Evolutionary conservation across 2,888 invertebrate genomes (phyloP).

Genomic region (Teleogryllus oceanicus): DNA sequence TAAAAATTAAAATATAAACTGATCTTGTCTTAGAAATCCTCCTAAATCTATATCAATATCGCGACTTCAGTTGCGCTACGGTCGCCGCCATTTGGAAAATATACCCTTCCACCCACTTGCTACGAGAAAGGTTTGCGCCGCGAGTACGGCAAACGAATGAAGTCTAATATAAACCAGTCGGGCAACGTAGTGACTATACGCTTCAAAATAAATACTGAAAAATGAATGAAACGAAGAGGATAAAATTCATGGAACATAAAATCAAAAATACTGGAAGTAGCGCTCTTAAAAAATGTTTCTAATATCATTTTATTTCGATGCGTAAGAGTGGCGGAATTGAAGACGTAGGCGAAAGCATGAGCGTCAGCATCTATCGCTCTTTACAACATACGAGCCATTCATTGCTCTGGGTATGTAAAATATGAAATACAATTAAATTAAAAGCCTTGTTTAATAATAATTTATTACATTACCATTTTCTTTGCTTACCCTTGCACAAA

Average conservation of each 20-base stretch:
- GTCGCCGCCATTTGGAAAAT: conserved; percentile 34
- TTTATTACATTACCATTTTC: no score
- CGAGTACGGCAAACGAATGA: conserved; percentile 26
- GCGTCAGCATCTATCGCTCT: not conserved
- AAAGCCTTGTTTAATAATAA: no score
- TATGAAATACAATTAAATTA: no score
- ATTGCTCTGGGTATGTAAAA: no score
- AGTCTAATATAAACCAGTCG: not conserved
- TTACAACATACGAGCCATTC: no score
- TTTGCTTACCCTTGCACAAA: no score
- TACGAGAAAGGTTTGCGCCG: conserved; percentile 27
- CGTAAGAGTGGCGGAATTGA: conserved; percentile 9
- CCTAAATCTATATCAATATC: conserved; percentile 27
- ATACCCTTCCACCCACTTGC: conserved; percentile 35
- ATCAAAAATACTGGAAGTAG: not conserved
- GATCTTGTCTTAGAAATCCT: conserved; percentile 26
- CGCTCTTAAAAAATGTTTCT: not conserved
- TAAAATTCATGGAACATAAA: not conserved
- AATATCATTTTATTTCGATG: not conserved
- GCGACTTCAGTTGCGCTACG: conserved; percentile 26
- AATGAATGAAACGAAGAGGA: not conserved
- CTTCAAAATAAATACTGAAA: not conserved
- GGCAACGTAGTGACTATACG: conserved; percentile 11
- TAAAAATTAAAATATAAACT: conserved; percentile 23
- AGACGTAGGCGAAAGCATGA: not conserved